Evolutionary conservation across 2,888 invertebrate species (phyloP).

Genomic region (Noctua pronuba): DNA sequence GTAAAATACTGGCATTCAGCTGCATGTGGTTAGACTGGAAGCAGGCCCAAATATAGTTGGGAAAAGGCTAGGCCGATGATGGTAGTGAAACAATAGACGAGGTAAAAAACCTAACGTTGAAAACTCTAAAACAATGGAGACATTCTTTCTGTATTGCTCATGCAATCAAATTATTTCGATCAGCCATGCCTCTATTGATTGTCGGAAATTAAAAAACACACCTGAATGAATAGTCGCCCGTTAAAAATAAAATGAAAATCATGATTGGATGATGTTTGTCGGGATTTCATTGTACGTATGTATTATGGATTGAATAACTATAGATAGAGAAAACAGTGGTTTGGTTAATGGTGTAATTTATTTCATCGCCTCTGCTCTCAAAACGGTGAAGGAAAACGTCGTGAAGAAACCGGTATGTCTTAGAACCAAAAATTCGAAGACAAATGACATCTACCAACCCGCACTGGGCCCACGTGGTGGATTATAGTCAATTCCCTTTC

Average conservation of each 20-base stretch:
- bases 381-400: too few relatives aligned
- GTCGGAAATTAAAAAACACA: constrained; percentile 48
- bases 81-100: neutral
- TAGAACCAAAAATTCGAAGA: too few relatives aligned
- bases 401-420: too few relatives aligned
- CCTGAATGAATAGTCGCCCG: constrained; percentile 35
- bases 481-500: too few relatives aligned
- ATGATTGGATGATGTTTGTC: constrained; percentile 45
- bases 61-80: too few relatives aligned
- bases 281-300: constrained; percentile 6
- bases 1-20: too few relatives aligned
- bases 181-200: constrained; percentile 32
- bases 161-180: constrained; percentile 35
- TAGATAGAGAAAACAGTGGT: neutral
- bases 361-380: too few relatives aligned
- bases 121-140: neutral
- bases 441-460: too few relatives aligned
- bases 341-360: neutral
- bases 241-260: constrained; percentile 52
- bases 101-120: neutral
- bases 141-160: constrained; percentile 7
- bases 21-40: too few relatives aligned
- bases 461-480: too few relatives aligned
- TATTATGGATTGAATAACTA: neutral
- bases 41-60: too few relatives aligned